A percentile compares a stretch with the other conserved stretches of the same genome.
phyloP scores from a whole-genome alignment of 2,888 invertebrate genomes.

The Chelonus formosanus region DNA sequence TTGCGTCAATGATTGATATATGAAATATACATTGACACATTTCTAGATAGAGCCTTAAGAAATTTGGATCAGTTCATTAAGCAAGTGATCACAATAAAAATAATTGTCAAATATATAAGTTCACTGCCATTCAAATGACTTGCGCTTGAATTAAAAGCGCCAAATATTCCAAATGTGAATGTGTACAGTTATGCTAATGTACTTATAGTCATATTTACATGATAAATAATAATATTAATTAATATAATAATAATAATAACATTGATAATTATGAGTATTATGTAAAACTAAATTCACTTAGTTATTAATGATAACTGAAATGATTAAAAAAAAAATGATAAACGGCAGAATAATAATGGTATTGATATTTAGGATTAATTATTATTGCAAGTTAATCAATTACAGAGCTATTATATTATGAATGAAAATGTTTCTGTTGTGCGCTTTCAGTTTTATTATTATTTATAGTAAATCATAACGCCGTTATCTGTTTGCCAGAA shows the following conservation, averaged over 20 bases:
- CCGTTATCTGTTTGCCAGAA: no score
- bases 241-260: conserved; percentile 42
- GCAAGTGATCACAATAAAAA: conserved; percentile 56
- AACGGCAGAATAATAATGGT: background rate
- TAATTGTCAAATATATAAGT: conserved; percentile 46
- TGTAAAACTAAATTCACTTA: conserved; percentile 54
- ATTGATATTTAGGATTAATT: conserved; percentile 41
- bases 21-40: no score
- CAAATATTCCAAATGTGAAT: conserved; percentile 49
- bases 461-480: conserved; percentile 18
- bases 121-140: conserved; percentile 61
- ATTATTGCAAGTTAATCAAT: conserved; percentile 2
- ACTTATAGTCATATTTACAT: conserved; percentile 41
- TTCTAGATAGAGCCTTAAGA: conserved; percentile 50
- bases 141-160: conserved; percentile 50
- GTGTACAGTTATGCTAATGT: conserved; percentile 49
- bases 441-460: conserved; percentile 39
- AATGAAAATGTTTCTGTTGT: conserved; percentile 44
- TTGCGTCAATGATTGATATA: no score
- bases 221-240: conserved; percentile 53
- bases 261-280: conserved; percentile 53
- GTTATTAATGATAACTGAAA: conserved; percentile 47
- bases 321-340: conserved; percentile 49
- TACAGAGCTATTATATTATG: conserved; percentile 51
- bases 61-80: conserved; percentile 53